Evolutionary conservation across 1,140 invertebrate species (phyloP), one percentile per base, ranked within the genome.

Genomic region (Tribolium castaneum): DNA sequence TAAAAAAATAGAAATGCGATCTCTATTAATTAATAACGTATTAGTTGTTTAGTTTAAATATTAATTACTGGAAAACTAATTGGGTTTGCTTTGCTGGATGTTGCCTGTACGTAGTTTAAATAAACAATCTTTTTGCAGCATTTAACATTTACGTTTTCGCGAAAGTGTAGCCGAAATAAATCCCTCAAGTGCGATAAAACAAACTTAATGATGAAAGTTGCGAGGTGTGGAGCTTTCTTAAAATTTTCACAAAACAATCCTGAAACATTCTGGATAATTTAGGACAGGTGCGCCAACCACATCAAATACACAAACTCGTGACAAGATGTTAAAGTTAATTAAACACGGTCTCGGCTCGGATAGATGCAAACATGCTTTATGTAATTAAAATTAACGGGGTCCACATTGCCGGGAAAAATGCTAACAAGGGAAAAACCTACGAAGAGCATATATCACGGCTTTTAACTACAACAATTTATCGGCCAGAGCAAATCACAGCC

Each of bases 261-360:
- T 62, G 22, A 25, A 62, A 66, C 25, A 30, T 66, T 34, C 54
- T 66, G 25, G 25, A 35, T 66, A 66, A 66, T 66, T 66, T 66
- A 66, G 59, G 59, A 66, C 30, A 66, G 59, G 59, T 66, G 59
- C 54, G 54, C 13, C 7, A n/a, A 59, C 54, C 54, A 59, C 54
- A 59, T 59, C 54, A 59, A 59, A 59, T 59, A 59, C 54, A 59
- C 54, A 14, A 66, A 66, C 25, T 35, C 59, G 59, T 39, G 25
- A 66, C 59, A 66, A 66, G 59, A 66, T 35, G 59, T 66, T 66
- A 34, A 22, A 66, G 59, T 66, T 66, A 66, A 66, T 66, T 66
- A 66, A 66, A 66, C 59, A 30, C 54, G 25, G 25, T 34, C 59
- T 6, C 22, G 22, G n/a, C 30, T 66, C 10, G 34, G 14, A 66